Evolutionary conservation across 1,140 invertebrate species (phyloP).

Genomic region (Anthonomus grandis): DNA sequence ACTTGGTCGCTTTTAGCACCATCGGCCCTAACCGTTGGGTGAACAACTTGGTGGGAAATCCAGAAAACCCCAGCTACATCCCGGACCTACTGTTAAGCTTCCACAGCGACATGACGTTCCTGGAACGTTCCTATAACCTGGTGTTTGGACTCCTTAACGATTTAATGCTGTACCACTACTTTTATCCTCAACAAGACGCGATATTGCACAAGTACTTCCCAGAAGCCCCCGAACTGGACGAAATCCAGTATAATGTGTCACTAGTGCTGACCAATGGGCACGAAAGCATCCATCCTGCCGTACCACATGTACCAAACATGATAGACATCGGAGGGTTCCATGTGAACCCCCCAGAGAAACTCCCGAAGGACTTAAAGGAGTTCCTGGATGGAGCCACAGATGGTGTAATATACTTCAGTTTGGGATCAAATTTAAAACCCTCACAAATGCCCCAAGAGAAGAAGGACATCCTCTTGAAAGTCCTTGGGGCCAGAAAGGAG

Average conservation of each 20-base stretch:
- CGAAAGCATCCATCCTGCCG: slow-evolving; percentile 40
- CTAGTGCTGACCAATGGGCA: slow-evolving; percentile 26
- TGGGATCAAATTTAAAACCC: slow-evolving; percentile 52
- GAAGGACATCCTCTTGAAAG: slow-evolving; percentile 48
- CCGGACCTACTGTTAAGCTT: slow-evolving; percentile 40
- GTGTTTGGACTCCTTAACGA: slow-evolving; percentile 18
- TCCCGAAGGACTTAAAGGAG: slow-evolving; percentile 51
- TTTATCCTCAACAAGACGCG: slow-evolving; percentile 40
- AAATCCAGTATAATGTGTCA: slow-evolving; percentile 53
- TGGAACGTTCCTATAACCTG: slow-evolving; percentile 48
- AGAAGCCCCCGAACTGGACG: slow-evolving; percentile 49
- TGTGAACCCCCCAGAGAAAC: slow-evolving; percentile 47
- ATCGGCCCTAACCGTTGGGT: slow-evolving; percentile 38
- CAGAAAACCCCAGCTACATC: slow-evolving; percentile 45
- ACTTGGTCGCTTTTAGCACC: slow-evolving; percentile 47
- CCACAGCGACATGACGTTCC: slow-evolving; percentile 50
- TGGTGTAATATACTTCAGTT: slow-evolving; percentile 54
- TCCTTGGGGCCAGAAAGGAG: slow-evolving; percentile 50
- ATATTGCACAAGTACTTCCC: slow-evolving; percentile 49
- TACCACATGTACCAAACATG: slow-evolving; percentile 51
- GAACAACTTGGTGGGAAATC: slow-evolving; percentile 44
- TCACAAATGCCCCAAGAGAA: slow-evolving; percentile 47
- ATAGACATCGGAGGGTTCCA: slow-evolving; percentile 55
- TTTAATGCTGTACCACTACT: slow-evolving; percentile 16
- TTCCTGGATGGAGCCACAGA: slow-evolving; percentile 50